These are phyloP conservation scores for Chaetura pelagica DNA, from an alignment of 2,113 vertebrate species.

Conservation along the genomic window DNA sequence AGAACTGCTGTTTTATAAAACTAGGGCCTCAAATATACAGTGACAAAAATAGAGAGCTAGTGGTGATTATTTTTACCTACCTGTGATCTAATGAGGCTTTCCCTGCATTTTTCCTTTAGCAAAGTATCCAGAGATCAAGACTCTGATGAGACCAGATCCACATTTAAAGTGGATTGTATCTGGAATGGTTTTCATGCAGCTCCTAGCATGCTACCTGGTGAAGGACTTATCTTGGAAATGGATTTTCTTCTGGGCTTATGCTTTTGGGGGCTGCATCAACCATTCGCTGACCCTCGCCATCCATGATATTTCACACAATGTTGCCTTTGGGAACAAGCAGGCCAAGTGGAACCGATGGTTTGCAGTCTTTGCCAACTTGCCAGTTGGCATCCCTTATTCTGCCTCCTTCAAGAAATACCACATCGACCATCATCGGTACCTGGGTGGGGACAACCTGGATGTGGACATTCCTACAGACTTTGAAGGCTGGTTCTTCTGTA, in stretches of 20 bases:
- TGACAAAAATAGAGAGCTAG: not conserved
- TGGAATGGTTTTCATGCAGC: slow-evolving; percentile 88
- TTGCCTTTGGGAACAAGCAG: slow-evolving; percentile 90
- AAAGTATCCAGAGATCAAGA: slow-evolving; percentile 95
- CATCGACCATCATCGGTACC: slow-evolving; percentile 95
- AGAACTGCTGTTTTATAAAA: not conserved
- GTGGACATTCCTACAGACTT: slow-evolving; percentile 92
- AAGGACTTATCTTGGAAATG: slow-evolving; percentile 91
- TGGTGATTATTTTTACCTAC: not conserved
- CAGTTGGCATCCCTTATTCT: slow-evolving; percentile 91
- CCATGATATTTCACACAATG: slow-evolving; percentile 97
- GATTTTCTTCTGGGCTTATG: slow-evolving; percentile 95
- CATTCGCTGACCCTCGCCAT: slow-evolving; percentile 95
- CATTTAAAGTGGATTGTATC: slow-evolving; percentile 93
- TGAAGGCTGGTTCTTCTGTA: slow-evolving; percentile 97
- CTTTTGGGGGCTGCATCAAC: slow-evolving; percentile 93
- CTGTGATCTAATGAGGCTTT: not conserved
- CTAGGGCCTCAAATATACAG: not conserved
- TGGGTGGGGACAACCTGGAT: slow-evolving; percentile 89
- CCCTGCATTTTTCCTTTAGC: slow-evolving; percentile 74
- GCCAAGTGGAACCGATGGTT: slow-evolving; percentile 92
- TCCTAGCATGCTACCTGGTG: slow-evolving; percentile 89
- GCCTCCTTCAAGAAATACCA: slow-evolving; percentile 99
- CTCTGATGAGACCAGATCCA: slow-evolving; percentile 92
- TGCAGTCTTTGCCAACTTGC: slow-evolving; percentile 94